Percentiles rank a stretch among this genome's conserved stretches.
Conservation (phyloP, 2,113 vertebrate genomes). For the Indicator maculatus region DNA sequence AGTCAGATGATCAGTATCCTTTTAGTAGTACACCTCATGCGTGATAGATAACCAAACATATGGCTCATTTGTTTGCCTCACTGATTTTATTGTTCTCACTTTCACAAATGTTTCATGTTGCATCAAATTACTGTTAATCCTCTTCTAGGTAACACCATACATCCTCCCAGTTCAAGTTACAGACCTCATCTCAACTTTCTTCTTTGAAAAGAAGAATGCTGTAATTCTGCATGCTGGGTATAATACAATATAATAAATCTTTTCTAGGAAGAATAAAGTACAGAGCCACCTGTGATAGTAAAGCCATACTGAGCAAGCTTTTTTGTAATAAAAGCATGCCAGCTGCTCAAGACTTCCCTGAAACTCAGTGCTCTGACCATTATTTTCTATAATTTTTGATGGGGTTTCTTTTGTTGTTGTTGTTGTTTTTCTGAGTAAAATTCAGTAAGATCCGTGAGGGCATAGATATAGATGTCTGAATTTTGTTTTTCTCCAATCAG, state of each 20-base stretch:
- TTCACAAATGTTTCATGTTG: slow-evolving; percentile 24
- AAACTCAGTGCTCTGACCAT: background rate
- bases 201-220: slow-evolving; percentile 23
- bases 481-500: background rate
- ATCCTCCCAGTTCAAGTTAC: background rate
- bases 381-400: background rate
- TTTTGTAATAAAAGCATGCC: background rate
- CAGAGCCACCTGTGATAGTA: slow-evolving; percentile 8
- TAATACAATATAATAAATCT: slow-evolving; percentile 2
- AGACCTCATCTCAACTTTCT: background rate
- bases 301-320: background rate
- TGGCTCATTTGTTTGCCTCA: slow-evolving; percentile 32
- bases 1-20: background rate
- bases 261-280: slow-evolving; percentile 12
- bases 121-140: slow-evolving; percentile 7
- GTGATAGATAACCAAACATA: slow-evolving; percentile 32
- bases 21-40: background rate
- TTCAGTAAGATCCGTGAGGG: background rate
- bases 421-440: background rate
- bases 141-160: background rate
- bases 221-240: background rate
- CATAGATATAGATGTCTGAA: background rate
- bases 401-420: too few relatives aligned
- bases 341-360: background rate
- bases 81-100: slow-evolving; percentile 43